Conservation (phyloP, 1,140 invertebrate species). For the Metopolophium dirhodum region DNA sequence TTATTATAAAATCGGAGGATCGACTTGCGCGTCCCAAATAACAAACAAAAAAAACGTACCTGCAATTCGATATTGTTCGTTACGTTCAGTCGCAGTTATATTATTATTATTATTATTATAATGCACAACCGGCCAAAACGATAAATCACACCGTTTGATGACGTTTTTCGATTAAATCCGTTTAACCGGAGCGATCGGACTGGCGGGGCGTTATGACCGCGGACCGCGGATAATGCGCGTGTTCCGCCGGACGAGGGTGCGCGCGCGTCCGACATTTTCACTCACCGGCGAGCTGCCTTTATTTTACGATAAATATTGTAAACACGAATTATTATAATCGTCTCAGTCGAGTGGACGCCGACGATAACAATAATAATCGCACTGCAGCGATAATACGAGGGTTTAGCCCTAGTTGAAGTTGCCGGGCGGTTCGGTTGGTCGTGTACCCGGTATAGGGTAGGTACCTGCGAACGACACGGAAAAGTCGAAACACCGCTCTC, state of each 20-base stretch:
- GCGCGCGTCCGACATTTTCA: neutral
- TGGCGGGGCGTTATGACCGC: neutral
- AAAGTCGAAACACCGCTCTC: neutral
- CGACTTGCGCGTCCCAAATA: neutral
- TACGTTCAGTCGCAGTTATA: neutral
- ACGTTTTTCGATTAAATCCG: conserved; percentile 32
- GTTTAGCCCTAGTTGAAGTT: neutral
- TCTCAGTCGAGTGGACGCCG: neutral
- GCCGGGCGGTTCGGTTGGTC: neutral
- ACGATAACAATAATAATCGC: neutral
- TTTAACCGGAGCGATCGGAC: neutral
- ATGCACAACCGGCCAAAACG: neutral
- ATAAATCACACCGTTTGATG: conserved; percentile 22
- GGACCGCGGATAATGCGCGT: neutral
- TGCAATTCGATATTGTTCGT: neutral
- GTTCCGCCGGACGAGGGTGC: neutral
- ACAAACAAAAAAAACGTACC: neutral
- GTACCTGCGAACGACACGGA: neutral
- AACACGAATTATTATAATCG: neutral
- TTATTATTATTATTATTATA: neutral
- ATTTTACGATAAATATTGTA: neutral
- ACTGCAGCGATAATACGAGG: neutral
- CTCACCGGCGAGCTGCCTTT: neutral
- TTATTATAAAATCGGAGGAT: neutral
- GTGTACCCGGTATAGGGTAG: too few species aligned